phyloP scores from a whole-genome alignment of 2,797 vertebrate species.

The Lerista edwardsae region DNA sequence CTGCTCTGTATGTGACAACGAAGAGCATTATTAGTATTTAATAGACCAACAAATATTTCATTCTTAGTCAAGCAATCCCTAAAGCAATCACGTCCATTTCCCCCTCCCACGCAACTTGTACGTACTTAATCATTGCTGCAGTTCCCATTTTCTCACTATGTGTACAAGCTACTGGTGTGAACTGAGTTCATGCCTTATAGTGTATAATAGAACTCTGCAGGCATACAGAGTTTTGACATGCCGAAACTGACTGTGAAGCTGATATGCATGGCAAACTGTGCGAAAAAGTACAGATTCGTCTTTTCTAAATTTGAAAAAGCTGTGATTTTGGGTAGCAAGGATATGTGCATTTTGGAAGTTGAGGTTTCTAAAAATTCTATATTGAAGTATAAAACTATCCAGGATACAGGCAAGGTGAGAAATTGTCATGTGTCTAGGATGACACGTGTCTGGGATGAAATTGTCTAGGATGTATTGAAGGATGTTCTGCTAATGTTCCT shows the following conservation, averaged over 20 bases:
- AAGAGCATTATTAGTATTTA: conserved; percentile 35
- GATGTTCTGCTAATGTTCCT: background rate
- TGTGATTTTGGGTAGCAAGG: background rate
- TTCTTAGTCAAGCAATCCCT: accelerated
- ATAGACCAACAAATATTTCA: background rate
- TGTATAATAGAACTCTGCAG: background rate
- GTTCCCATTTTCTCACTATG: background rate
- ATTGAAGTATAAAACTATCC: background rate
- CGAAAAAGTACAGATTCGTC: background rate
- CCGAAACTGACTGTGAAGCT: background rate
- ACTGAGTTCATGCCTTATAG: background rate
- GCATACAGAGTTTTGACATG: background rate
- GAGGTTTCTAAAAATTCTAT: background rate
- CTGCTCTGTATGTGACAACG: conserved; percentile 5
- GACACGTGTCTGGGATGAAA: no score
- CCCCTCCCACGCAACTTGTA: background rate
- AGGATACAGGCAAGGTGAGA: background rate
- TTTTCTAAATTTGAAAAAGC: background rate
- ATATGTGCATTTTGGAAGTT: background rate
- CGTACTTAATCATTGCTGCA: background rate
- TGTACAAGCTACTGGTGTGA: background rate
- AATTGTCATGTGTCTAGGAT: background rate
- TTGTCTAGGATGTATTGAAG: background rate
- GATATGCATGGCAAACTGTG: background rate
- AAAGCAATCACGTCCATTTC: background rate